Evolutionary conservation across 2,797 vertebrate species (phyloP).

Genomic region (Rhynchonycteris naso): DNA sequence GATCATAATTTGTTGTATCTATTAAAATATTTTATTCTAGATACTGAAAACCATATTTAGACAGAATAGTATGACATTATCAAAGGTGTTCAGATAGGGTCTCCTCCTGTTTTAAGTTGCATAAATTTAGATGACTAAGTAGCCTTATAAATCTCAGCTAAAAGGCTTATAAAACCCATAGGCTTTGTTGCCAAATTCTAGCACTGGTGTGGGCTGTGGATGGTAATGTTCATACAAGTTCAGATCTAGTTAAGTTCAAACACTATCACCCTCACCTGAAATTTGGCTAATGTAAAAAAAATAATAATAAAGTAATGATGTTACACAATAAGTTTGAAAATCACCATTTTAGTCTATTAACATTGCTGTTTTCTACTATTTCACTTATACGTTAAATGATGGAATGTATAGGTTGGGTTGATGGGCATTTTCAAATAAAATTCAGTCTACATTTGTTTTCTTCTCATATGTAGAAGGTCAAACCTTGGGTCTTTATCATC

Average conservation of each 20-base stretch:
- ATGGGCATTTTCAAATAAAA: background rate
- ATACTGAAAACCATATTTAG: background rate
- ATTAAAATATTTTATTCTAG: slow-evolving; percentile 40
- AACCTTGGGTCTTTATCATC: background rate
- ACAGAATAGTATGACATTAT: background rate
- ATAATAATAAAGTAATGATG: background rate
- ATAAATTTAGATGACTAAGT: background rate
- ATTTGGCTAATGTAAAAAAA: background rate
- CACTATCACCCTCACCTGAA: background rate
- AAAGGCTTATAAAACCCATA: background rate
- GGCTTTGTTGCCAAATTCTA: background rate
- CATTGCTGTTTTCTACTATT: background rate
- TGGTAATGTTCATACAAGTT: background rate
- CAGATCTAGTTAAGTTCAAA: background rate
- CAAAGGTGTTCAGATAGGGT: background rate
- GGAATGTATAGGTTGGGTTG: background rate
- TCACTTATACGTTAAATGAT: background rate
- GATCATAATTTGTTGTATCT: slow-evolving; percentile 55
- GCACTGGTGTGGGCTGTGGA: background rate
- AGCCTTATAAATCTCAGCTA: slow-evolving; percentile 16
- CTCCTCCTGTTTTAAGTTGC: background rate
- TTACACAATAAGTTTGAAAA: background rate
- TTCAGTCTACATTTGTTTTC: slow-evolving; percentile 17
- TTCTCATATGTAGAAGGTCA: background rate
- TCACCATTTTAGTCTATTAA: background rate